A percentile compares a stretch with the other conserved stretches of the same genome.
Evolutionary conservation across 1,140 invertebrate genomes (phyloP).

Genomic region (Potamilus streckersoni): DNA sequence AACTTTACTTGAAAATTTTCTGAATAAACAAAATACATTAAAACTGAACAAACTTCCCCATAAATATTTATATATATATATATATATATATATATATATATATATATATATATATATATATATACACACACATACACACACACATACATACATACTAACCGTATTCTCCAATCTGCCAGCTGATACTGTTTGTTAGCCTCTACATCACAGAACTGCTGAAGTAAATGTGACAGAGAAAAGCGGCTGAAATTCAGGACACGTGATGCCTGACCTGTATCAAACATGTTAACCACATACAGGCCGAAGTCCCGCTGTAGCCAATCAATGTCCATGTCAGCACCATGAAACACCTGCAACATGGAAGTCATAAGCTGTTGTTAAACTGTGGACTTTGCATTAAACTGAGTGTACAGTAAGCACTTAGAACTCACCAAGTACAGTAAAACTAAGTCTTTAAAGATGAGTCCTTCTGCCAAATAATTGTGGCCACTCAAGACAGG

Average conservation of each 20-base stretch:
- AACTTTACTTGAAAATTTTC: too few species aligned
- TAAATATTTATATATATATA: too few species aligned
- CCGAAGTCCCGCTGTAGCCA: conserved; percentile 98
- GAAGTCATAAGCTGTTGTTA: not conserved
- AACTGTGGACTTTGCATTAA: not conserved
- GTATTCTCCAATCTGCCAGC: conserved; percentile 95
- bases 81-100: too few species aligned
- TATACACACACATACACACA: too few species aligned
- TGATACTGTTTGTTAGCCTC: conserved; percentile 91
- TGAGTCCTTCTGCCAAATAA: too few species aligned
- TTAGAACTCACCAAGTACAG: too few species aligned
- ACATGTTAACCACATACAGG: conserved; percentile 96
- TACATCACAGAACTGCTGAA: conserved; percentile 84
- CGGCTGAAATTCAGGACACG: conserved; percentile 77
- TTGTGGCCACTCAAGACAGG: too few species aligned
- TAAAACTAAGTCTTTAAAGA: too few species aligned
- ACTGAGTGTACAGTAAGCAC: too few species aligned
- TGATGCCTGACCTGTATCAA: conserved; percentile 94
- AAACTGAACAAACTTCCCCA: too few species aligned
- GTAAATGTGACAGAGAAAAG: conserved; percentile 82
- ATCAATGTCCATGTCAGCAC: conserved; percentile 86
- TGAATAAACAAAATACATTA: too few species aligned
- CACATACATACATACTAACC: conserved; percentile 65
- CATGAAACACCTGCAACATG: conserved; percentile 85
- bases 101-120: too few species aligned